Evolutionary conservation across 2,797 vertebrate genomes (phyloP), one percentile per base, ranked within the genome.

Genomic region (Falco concolor): DNA sequence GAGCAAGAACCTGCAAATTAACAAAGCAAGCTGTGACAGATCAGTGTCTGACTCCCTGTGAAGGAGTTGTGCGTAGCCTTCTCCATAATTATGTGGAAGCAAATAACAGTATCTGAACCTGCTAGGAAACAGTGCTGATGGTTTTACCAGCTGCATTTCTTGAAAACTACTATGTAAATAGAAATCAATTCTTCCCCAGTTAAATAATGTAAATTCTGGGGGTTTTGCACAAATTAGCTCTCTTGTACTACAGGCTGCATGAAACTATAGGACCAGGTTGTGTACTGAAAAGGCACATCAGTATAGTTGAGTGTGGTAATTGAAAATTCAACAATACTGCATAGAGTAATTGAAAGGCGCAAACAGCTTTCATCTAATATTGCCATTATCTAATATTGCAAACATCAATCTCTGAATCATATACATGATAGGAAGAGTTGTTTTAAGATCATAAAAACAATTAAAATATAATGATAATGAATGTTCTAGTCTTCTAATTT

Each of bases 311-410:
- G 36, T 38, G 36, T 38, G 36, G 36, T 38, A 38, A 38, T 38
- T 79, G 87, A 85, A 87, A 89, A 84, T 42, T 59, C 89, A 88
- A 27, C 73, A 79, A 25, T 38, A 59, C 25, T 57, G 77, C 57
- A 60, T 16, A 42, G 53, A 30, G 50, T 86, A 93, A 95, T 15
- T 80, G 91, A 93, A 80, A 68, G 49, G 52, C 0, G 2, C 38
- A 84, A 90, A 90, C 34, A 86, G 75, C 91, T 95, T 88, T 84
- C 73, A 88, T 94, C 73, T 74, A 81, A 84, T 75, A 92, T 60
- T 92, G 54, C 72, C 75, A 89, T 91, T 86, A 88, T 54, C 57
- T 80, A 69, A 72, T 77, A 91, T 10, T 53, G 68, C 44, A 81
- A 89, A 59, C 61, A 89, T 90, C 63, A 77, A 61, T 75, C 87